Conservation (phyloP, 2,113 vertebrate genomes). For the Pseudorasbora parva region DNA sequence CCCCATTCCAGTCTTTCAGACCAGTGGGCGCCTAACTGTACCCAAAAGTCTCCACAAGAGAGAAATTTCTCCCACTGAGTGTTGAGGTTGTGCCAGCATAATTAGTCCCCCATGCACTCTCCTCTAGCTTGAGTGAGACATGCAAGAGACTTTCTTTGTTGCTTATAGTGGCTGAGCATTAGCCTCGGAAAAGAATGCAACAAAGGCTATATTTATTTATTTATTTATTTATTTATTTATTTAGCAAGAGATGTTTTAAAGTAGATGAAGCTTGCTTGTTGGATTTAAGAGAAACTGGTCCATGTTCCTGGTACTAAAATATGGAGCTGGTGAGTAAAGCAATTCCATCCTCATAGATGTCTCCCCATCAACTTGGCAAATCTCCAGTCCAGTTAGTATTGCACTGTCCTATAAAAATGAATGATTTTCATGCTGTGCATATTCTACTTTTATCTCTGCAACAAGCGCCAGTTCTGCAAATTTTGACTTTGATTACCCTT, state of each 20-base stretch:
- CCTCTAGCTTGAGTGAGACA: slow-evolving; percentile 22
- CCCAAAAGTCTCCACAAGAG: slow-evolving; percentile 48
- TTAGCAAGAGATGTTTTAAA: background rate
- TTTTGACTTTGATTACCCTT: background rate
- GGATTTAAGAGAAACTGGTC: slow-evolving; percentile 29
- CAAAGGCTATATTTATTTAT: background rate
- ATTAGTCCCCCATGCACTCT: slow-evolving; percentile 29
- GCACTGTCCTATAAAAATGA: slow-evolving; percentile 1
- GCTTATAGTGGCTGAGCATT: slow-evolving; percentile 27
- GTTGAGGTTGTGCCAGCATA: slow-evolving; percentile 46
- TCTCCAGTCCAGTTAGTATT: slow-evolving; percentile 32
- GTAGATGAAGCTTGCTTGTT: slow-evolving; percentile 8
- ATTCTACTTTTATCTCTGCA: background rate
- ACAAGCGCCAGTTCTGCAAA: background rate
- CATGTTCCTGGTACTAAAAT: slow-evolving; percentile 14
- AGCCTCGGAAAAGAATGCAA: slow-evolving; percentile 19
- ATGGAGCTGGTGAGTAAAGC: slow-evolving; percentile 26
- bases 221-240: background rate
- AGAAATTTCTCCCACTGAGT: slow-evolving; percentile 32
- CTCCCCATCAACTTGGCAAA: slow-evolving; percentile 31
- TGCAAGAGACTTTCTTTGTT: slow-evolving; percentile 26
- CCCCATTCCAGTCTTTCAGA: slow-evolving; percentile 41
- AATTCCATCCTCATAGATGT: slow-evolving; percentile 3
- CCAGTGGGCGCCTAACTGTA: slow-evolving; percentile 37
- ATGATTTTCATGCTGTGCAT: slow-evolving; percentile 20